Evolutionary conservation across 2,797 vertebrate genomes (phyloP).

Genomic region (Lithobates sylvaticus): DNA sequence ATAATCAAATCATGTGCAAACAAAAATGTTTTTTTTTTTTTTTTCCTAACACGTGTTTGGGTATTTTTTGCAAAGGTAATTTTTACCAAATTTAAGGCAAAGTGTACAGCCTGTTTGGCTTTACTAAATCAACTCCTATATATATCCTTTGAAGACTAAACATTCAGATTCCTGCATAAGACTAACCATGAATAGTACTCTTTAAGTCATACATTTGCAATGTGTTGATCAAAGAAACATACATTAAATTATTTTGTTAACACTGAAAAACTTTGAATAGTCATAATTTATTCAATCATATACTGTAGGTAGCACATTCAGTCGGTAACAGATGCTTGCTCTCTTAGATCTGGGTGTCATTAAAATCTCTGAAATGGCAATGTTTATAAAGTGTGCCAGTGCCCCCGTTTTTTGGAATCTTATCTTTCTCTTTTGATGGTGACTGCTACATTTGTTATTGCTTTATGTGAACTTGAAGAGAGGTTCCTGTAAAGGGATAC

Average conservation of each 20-base stretch:
- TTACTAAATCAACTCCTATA: no score
- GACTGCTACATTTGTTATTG: slow-evolving; percentile 4
- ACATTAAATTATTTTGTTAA: neutral
- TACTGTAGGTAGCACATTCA: neutral
- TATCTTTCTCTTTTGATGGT: neutral
- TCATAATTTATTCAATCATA: neutral
- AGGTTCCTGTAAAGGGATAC: neutral
- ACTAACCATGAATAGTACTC: neutral
- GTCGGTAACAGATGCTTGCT: neutral
- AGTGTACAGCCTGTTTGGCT: no score
- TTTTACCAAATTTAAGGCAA: no score
- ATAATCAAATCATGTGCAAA: no score
- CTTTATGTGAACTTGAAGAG: neutral
- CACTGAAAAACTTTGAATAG: neutral
- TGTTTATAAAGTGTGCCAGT: neutral
- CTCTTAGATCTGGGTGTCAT: neutral
- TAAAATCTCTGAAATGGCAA: neutral
- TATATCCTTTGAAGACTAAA: neutral
- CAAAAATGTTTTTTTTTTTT: no score
- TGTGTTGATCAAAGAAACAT: neutral
- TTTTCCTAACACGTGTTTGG: no score
- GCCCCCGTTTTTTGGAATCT: neutral
- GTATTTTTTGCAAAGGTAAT: no score
- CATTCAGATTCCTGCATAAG: neutral
- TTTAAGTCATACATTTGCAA: neutral